Base-by-base conservation (phyloP, 1,140 invertebrate genomes). In the Mesaphorura yosii region DNA sequence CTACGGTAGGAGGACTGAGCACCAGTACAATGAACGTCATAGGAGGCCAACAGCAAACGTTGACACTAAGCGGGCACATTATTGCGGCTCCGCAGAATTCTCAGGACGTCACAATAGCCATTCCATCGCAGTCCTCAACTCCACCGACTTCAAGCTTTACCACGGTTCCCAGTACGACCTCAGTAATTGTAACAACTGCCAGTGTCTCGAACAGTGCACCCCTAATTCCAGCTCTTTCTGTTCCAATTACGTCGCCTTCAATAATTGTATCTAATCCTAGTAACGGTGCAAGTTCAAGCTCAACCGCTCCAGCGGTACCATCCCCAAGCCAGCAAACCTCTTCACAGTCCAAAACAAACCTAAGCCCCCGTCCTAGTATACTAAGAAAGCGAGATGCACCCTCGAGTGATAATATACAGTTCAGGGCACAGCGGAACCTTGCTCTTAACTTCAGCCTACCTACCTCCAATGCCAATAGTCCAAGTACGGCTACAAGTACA, bases 351-450 rank as follows among this genome's bases (percentile, higher is more conserved):
- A 80, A 78, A 66, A 73, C 75, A 10, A 79, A 76, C 57, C 74
- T 79, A 20, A 81, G 80, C 29, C 80, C 80, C 3, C 66, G 80
- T 63, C 80, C 80, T 37, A 80, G 77, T 62, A 82, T 83, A 64
- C 66, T 82, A 22, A 69, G 80, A 50, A 82, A 82, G 66, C 67
- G 80, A 48, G 78, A 80, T 60, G 47, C 44, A 10, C 51, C 42
- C 31, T 57, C 44, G 28, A 27, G 42, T 51, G 34, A 57, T 46
- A 72, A 65, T 58, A 74, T 73, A 29, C 75, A 76, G 19, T 59
- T 72, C 25, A 77, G 78, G 69, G 71, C 75, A 63, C 72, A 66
- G 51, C 63, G 66, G 49, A 69, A 69, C 64, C 53, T 69, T n/a
- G 57, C 65, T 10, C 44, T 59, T 2, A 63, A 64, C 54, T 66